Percentiles rank a stretch among this genome's conserved stretches.
Conservation (phyloP, 2,888 invertebrate genomes). For the Nasonia oneida region DNA sequence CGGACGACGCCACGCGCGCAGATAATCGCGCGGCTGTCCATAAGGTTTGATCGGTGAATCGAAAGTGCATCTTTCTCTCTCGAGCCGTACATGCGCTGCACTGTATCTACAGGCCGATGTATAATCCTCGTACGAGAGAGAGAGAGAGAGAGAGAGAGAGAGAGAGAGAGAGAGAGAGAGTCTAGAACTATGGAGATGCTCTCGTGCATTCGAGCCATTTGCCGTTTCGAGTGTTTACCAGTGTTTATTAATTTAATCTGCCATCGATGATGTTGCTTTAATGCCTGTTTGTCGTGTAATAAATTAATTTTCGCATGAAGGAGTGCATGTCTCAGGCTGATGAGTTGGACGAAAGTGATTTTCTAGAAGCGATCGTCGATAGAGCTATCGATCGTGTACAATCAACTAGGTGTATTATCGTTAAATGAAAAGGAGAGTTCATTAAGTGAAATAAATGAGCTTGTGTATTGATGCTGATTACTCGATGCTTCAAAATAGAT, state of each 20-base stretch:
- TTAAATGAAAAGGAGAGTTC: no score
- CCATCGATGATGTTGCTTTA: background rate
- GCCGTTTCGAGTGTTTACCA: background rate
- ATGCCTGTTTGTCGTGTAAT: background rate
- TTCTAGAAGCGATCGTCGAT: background rate
- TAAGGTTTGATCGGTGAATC: constrained; percentile 6
- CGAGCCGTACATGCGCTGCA: background rate
- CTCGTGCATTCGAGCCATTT: background rate
- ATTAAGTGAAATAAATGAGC: no score
- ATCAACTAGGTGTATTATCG: no score
- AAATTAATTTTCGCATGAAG: background rate
- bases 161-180: background rate
- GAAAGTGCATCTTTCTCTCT: constrained; percentile 24
- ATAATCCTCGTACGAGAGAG: background rate
- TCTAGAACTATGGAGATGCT: background rate
- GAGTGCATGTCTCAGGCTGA: background rate
- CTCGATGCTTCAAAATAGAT: no score
- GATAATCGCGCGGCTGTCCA: background rate
- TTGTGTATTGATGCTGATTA: no score
- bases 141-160: no score
- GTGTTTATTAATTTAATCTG: background rate
- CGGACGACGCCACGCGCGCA: background rate
- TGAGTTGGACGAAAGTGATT: background rate
- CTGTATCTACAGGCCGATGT: background rate
- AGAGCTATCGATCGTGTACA: background rate